These are phyloP conservation scores for Rousettus madagascariensis DNA, from an alignment of 2,797 vertebrate species.

Conservation along the genomic window DNA sequence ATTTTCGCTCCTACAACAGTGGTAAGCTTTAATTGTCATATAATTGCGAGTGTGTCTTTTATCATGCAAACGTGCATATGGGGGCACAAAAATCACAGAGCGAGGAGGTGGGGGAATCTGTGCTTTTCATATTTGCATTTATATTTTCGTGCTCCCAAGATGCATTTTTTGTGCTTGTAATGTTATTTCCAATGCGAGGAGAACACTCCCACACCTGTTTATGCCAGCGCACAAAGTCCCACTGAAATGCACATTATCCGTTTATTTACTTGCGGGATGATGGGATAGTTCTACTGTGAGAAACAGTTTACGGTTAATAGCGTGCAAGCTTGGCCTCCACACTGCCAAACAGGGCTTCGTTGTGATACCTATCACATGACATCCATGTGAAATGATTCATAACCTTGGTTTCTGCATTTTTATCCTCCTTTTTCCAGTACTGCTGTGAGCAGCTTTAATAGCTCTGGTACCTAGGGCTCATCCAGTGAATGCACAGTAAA, in stretches of 20 bases:
- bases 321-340: background rate
- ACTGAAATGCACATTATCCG: background rate
- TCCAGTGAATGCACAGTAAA: background rate
- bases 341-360: background rate
- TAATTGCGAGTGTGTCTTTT: constrained; percentile 67
- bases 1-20: constrained; percentile 88
- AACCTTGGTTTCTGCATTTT: background rate
- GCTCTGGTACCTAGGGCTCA: background rate
- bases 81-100: background rate
- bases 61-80: constrained; percentile 59
- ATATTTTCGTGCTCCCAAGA: background rate
- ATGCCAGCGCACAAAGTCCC: background rate
- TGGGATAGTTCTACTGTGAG: constrained; percentile 2
- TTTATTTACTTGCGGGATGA: constrained; percentile 23
- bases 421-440: background rate
- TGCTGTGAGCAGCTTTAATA: background rate
- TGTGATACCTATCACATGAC: background rate
- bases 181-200: background rate
- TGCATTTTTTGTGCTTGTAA: background rate
- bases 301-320: background rate
- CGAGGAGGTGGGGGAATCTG: background rate
- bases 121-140: background rate
- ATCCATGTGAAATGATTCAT: background rate
- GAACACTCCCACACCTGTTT: constrained; percentile 19
- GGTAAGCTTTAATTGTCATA: constrained; percentile 85